Conservation (phyloP, 1,140 invertebrate genomes). For the Listronotus oregonensis region DNA sequence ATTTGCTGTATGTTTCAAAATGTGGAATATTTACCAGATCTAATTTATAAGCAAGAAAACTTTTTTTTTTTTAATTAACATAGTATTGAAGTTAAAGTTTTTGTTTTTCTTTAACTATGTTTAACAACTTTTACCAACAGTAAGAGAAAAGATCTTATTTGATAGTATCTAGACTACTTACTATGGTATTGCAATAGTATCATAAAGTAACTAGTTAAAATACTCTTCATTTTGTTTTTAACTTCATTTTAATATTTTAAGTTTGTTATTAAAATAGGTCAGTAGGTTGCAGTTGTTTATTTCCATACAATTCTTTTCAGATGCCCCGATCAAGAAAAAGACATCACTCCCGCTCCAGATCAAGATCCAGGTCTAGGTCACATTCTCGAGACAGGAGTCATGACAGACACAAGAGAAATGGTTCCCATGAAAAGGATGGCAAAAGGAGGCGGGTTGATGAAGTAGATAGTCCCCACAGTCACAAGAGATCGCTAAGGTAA, state of each 20-base stretch:
- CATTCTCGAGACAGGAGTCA: conserved; percentile 54
- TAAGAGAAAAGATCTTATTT: no score
- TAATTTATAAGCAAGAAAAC: no score
- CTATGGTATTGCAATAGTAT: no score
- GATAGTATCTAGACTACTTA: no score
- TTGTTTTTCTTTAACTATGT: no score
- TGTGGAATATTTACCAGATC: no score
- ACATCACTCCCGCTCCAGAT: conserved; percentile 65
- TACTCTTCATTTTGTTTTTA: no score
- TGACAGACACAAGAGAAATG: conserved; percentile 33
- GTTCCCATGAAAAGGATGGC: conserved; percentile 55
- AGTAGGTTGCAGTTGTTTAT: conserved; percentile 14
- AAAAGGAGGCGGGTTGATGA: conserved; percentile 64
- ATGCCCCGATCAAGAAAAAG: conserved; percentile 80
- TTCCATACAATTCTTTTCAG: conserved; percentile 59
- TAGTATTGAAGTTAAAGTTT: no score
- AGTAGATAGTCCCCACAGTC: conserved; percentile 58
- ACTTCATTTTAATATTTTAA: background rate
- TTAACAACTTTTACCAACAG: no score
- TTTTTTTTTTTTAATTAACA: no score
- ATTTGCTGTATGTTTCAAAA: no score
- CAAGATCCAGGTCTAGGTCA: conserved; percentile 62
- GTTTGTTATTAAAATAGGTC: conserved; percentile 9
- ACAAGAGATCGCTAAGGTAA: conserved; percentile 63
- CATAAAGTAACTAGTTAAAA: no score